Evolutionary conservation across 2,888 invertebrate genomes (phyloP), one percentile per base, ranked within the genome.

Genomic region (Oscheius onirici): DNA sequence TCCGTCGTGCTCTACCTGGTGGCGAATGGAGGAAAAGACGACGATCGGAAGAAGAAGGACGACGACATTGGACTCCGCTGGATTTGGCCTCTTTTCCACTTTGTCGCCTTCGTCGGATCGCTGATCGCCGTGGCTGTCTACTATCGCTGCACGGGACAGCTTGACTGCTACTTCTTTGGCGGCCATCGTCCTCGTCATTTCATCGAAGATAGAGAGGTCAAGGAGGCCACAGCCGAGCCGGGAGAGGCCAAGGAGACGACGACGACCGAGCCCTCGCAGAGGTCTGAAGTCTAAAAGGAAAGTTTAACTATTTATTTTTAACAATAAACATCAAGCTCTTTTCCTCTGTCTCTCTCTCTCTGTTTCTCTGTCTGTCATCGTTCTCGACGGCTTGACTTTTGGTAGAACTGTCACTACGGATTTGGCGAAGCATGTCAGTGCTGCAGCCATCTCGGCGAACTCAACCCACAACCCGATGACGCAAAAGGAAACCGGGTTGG

Each of bases 111-210:
- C 20, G 13, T 3, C 52, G 46, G n/a, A 15, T 3, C 13, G 6
- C n/a, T 24, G 22, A 55, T 15, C 55, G n/a, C n/a, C 55, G 26
- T 55, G n/a, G 13, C n/a, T 13, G 8, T 55, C 55, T 55, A 55
- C 13, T 24, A 28, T n/a, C 13, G n/a, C 55, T 55, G 17, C 24
- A 55, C 28, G 28, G 26, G 28, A 28, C 28, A 26, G 55, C n/a
- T 55, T 3, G 28, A 55, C 28, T 26, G 55, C 2, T 26, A 13
- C 13, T 26, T 3, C 11, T 26, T 20, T 10, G 28, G 28, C 8
- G 55, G 28, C n/a, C n/a, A 26, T 11, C 28, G 55, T 34, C 34
- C 34, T 10, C 55, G 26, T 2, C n/a, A 52, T 13, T 26, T n/a
- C 55, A 10, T 20, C 13, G 17, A 17, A 13, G 52, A 52, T 3